Evolutionary conservation across 2,888 invertebrate genomes (phyloP).

Genomic region (Morpho deidamia): DNA sequence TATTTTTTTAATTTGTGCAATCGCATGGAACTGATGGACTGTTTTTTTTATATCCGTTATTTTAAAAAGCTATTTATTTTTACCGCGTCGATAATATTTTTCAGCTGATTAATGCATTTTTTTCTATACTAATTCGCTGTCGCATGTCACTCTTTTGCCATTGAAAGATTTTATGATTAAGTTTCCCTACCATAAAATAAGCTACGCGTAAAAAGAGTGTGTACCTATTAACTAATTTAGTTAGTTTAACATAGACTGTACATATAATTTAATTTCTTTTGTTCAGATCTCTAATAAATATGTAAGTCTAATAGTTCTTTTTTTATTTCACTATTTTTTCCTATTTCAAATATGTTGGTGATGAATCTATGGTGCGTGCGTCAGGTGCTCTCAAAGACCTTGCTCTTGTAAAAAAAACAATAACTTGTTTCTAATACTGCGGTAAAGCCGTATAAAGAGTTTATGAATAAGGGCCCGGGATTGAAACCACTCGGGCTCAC

Average conservation of each 20-base stretch:
- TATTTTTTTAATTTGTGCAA: constrained; percentile 60
- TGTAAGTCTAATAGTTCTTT: constrained; percentile 67
- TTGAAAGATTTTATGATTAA: constrained; percentile 39
- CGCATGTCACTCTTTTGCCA: constrained; percentile 51
- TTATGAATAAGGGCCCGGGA: too few species aligned
- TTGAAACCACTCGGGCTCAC: too few species aligned
- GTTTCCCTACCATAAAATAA: constrained; percentile 50
- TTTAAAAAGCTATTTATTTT: constrained; percentile 37
- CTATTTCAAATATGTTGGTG: not conserved
- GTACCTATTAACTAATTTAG: constrained; percentile 78
- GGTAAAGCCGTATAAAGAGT: too few species aligned
- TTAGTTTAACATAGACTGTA: constrained; percentile 80
- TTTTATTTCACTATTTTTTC: constrained; percentile 32
- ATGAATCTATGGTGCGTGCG: too few species aligned
- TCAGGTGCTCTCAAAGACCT: not conserved
- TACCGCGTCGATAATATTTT: constrained; percentile 39
- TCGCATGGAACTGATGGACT: constrained; percentile 66
- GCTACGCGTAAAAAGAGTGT: constrained; percentile 63
- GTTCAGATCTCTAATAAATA: constrained; percentile 80
- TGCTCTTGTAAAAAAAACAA: constrained; percentile 12
- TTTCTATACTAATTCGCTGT: constrained; percentile 46
- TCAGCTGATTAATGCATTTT: constrained; percentile 40
- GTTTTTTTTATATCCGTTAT: constrained; percentile 57
- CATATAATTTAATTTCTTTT: constrained; percentile 79
- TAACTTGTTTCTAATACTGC: too few species aligned